Evolutionary conservation across 2,888 invertebrate genomes (phyloP).

Genomic region (Eupithecia tripunctaria): DNA sequence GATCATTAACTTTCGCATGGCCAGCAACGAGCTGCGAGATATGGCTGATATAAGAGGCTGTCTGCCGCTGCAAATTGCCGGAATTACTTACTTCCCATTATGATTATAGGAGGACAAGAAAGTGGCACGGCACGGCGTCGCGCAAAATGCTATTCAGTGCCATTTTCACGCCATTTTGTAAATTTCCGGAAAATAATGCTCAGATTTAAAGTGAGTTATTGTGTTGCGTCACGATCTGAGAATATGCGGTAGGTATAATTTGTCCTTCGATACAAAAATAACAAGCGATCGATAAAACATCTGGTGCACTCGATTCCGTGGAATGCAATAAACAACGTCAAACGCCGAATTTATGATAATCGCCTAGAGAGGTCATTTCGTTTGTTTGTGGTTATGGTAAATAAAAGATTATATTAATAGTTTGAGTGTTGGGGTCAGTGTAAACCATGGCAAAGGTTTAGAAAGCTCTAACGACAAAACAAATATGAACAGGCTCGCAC

Average conservation of each 20-base stretch:
- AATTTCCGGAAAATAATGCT: slow-evolving; percentile 49
- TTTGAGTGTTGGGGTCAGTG: slow-evolving; percentile 36
- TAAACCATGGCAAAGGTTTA: slow-evolving; percentile 62
- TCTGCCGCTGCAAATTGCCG: slow-evolving; percentile 71
- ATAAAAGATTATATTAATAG: slow-evolving; percentile 39
- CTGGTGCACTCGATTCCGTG: slow-evolving; percentile 44
- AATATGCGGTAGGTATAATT: slow-evolving; percentile 22
- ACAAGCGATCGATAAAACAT: slow-evolving; percentile 40
- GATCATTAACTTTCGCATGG: slow-evolving; percentile 62
- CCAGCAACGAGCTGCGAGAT: slow-evolving; percentile 62
- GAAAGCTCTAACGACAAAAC: slow-evolving; percentile 74
- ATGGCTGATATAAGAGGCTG: slow-evolving; percentile 65
- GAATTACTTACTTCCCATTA: slow-evolving; percentile 77
- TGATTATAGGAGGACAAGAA: slow-evolving; percentile 74
- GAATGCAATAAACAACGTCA: slow-evolving; percentile 47
- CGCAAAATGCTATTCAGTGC: slow-evolving; percentile 56
- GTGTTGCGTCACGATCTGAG: slow-evolving; percentile 37
- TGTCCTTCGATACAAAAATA: slow-evolving; percentile 42
- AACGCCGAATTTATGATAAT: slow-evolving; percentile 41
- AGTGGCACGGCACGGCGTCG: slow-evolving; percentile 68
- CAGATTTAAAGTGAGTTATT: slow-evolving; percentile 33
- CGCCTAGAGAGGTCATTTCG: slow-evolving; percentile 36
- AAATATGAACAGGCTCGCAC: slow-evolving; percentile 70
- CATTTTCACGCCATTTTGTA: slow-evolving; percentile 68
- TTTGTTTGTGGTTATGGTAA: slow-evolving; percentile 36